Percentiles rank a stretch among this genome's conserved stretches.
Evolutionary conservation across 2,797 vertebrate species (phyloP).

Genomic region (Tenualosa ilisha): DNA sequence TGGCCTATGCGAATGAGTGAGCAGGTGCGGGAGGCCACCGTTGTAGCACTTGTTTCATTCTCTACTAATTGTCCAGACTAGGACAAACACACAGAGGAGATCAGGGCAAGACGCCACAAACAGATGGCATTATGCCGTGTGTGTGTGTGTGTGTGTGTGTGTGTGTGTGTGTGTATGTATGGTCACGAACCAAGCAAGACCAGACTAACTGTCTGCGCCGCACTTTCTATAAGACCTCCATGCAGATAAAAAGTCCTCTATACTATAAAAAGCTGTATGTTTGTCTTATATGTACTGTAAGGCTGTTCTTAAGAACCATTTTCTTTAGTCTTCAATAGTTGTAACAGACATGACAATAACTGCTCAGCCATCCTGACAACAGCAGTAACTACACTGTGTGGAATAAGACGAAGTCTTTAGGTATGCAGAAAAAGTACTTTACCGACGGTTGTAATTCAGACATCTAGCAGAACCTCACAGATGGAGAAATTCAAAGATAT

Average conservation of each 20-base stretch:
- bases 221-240: neutral
- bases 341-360: neutral
- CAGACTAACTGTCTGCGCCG: neutral
- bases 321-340: neutral
- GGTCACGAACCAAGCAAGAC: too few species aligned
- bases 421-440: neutral
- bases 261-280: too few species aligned
- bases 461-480: neutral
- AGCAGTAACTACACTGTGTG: neutral
- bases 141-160: neutral
- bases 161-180: too few species aligned
- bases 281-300: neutral
- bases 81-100: neutral
- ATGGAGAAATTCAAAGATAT: constrained; percentile 1
- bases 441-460: neutral
- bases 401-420: neutral
- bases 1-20: neutral
- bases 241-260: too few species aligned
- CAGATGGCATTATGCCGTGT: constrained; percentile 4
- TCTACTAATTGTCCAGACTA: constrained; percentile 1
- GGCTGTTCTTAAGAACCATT: neutral
- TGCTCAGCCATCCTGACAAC: neutral
- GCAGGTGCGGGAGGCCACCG: neutral
- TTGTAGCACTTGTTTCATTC: constrained; percentile 3
- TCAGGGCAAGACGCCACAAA: neutral